Base-by-base conservation (phyloP, 64 coral and sea anemone genomes). In the Exaiptasia diaphana region DNA sequence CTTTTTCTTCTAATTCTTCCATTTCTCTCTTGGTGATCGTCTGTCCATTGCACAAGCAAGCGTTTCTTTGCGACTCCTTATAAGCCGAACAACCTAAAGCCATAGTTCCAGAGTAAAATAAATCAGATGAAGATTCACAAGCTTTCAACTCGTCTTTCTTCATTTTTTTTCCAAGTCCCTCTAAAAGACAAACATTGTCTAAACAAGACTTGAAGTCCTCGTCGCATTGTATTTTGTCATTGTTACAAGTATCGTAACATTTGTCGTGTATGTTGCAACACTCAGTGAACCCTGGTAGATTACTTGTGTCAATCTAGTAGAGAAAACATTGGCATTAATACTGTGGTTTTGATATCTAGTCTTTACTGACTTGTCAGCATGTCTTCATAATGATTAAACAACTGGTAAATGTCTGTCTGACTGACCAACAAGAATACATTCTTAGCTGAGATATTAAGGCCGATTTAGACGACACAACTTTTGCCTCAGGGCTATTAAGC, bases 191-290 rank as follows among this genome's bases (percentile, higher is more conserved):
- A 33, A 90, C 93, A 54, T 96, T 96, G 50, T 96, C 93, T n/a
- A 96, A 30, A 86, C 93, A 96, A 10, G 86, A 90, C 60, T 96
- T 90, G 72, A 96, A 96, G 59, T 96, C 93, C 35, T 90, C 87
- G 15, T 96, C 87, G 71, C 93, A 96, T 18, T 90, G 86, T 22
- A 50, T 86, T 45, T 87, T 88, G 22, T 96, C 52, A 43, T 90
- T 86, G 68, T 90, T 96, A 40, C 93, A 96, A 26, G 87, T 90
- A 52, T 96, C 93, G 7, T 96, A 96, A 31, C 93, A 96, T 69
- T 62, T 52, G 40, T 96, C 93, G 63, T 96, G 93, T 13, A 80
- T 30, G 53, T 96, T 37, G 62, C 93, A 96, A 43, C 93, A 96
- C 29, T 53, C 69, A 22, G 86, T 86, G 60, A 96, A 96, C 25